A percentile compares a stretch with the other conserved stretches of the same genome.
Conservation (phyloP, 2,113 vertebrate species). For the Cebus imitator region DNA sequence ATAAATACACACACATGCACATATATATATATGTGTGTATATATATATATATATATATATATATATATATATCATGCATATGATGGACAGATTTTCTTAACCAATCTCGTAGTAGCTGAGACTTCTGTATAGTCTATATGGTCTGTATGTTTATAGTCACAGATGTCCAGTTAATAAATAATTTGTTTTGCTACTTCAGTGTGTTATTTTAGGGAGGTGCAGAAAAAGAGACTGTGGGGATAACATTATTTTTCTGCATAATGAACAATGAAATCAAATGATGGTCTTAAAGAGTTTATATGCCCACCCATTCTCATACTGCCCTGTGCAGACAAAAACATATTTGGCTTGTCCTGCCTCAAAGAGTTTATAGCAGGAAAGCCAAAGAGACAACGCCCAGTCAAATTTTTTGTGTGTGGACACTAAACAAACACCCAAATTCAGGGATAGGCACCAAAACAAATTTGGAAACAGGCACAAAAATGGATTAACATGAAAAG, state of each 20-base stretch:
- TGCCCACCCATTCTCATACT: background rate
- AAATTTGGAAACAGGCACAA: background rate
- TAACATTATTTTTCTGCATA: background rate
- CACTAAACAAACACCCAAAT: background rate
- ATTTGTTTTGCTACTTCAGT: conserved; percentile 10
- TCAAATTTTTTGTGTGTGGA: background rate
- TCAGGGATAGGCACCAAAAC: background rate
- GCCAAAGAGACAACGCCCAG: background rate
- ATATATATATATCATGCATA: background rate
- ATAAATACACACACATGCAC: too few species aligned
- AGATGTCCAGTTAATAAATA: conserved; percentile 49
- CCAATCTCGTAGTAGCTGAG: background rate
- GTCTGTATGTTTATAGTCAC: background rate
- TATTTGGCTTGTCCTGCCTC: background rate
- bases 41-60: too few species aligned
- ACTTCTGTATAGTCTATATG: background rate
- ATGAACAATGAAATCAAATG: background rate
- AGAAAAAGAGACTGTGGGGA: background rate
- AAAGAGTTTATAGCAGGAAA: background rate
- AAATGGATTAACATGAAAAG: background rate
- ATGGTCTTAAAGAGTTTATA: background rate
- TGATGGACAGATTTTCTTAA: background rate
- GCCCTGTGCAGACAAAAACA: background rate
- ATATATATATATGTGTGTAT: too few species aligned
- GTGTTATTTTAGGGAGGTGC: background rate